phyloP scores from a whole-genome alignment of 2,113 vertebrate genomes.

The Hyperopisus bebe region DNA sequence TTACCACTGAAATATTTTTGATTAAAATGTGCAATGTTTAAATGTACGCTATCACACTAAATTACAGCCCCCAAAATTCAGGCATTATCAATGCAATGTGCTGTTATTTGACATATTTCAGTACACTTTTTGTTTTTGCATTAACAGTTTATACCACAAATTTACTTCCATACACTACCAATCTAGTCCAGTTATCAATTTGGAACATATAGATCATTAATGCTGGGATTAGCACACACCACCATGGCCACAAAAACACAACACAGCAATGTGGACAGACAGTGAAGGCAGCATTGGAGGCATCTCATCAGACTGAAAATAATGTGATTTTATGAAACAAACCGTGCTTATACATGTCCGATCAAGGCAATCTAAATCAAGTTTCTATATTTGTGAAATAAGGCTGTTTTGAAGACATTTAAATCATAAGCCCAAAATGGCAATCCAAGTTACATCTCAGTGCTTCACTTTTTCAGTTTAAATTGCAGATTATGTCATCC shows the following conservation, averaged over 20 bases:
- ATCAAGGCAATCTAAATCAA: neutral
- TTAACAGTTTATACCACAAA: neutral
- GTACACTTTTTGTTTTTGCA: neutral
- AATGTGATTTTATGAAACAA: neutral
- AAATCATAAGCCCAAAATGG: neutral
- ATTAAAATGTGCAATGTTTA: neutral
- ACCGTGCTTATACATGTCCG: neutral
- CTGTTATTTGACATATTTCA: neutral
- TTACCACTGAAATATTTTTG: neutral
- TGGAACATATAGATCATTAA: neutral
- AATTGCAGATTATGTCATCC: neutral
- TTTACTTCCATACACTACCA: neutral
- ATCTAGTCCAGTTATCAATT: neutral
- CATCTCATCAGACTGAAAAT: neutral
- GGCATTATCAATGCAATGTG: too few species aligned
- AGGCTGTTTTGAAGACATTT: neutral
- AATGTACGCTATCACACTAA: neutral
- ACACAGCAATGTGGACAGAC: neutral
- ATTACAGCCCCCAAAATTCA: neutral
- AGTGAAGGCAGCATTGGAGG: neutral
- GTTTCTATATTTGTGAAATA: neutral
- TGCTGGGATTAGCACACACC: neutral
- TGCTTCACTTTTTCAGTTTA: neutral
- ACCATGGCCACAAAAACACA: neutral
- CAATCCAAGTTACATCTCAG: neutral